phyloP scores from a whole-genome alignment of 2,797 vertebrate species.

The Pipistrellus pipistrellus region DNA sequence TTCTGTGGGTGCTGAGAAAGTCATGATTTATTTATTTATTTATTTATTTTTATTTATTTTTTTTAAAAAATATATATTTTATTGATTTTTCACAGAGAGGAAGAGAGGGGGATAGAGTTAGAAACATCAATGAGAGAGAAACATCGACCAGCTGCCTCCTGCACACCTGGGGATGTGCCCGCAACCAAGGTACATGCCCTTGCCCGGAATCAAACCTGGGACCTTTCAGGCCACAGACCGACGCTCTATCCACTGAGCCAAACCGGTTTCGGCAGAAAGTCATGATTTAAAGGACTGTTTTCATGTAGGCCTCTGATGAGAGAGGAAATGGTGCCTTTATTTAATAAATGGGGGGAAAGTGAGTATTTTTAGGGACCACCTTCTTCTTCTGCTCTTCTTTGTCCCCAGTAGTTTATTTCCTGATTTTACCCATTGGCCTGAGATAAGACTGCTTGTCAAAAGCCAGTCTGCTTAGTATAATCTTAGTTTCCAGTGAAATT shows the following conservation, averaged over 20 bases:
- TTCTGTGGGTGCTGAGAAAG: neutral
- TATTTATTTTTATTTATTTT: too few relatives aligned
- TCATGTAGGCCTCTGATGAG: slow-evolving; percentile 62
- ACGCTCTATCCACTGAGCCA: too few relatives aligned
- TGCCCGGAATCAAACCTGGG: too few relatives aligned
- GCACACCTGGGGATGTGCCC: too few relatives aligned
- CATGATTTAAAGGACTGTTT: slow-evolving; percentile 17
- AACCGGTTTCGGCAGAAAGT: neutral
- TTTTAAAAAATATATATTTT: too few relatives aligned
- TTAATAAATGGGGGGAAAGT: neutral
- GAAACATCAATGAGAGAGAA: too few relatives aligned
- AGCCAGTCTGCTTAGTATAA: slow-evolving; percentile 60
- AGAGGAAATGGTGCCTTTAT: slow-evolving; percentile 1
- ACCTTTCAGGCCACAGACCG: too few relatives aligned
- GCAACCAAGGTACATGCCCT: too few relatives aligned
- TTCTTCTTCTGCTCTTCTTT: slow-evolving; percentile 45
- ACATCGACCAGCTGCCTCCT: too few relatives aligned
- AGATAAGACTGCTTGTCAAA: slow-evolving; percentile 77
- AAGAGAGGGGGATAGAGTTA: too few relatives aligned
- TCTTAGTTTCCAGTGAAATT: slow-evolving; percentile 83
- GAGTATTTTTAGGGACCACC: neutral
- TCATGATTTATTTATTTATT: neutral
- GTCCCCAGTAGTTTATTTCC: slow-evolving; percentile 72
- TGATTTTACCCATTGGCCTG: slow-evolving; percentile 60
- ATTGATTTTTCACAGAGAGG: too few relatives aligned